Conservation (phyloP, 2,888 invertebrate genomes). For the Serripes groenlandicus region DNA sequence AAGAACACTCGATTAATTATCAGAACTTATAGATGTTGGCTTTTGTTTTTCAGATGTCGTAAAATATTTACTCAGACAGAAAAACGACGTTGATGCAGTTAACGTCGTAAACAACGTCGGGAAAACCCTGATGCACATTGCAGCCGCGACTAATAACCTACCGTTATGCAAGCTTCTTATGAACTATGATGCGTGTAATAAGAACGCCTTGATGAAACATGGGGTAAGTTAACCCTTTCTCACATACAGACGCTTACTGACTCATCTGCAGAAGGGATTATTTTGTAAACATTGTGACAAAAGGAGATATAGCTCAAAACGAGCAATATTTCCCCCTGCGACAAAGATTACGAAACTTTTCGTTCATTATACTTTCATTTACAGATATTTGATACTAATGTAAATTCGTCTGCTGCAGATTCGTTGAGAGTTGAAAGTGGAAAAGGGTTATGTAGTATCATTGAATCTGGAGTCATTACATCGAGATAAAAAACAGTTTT, state of each 20-base stretch:
- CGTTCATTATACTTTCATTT: no score
- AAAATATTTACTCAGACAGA: conserved; percentile 74
- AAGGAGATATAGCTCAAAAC: background rate
- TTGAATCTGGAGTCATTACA: no score
- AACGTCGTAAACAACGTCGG: conserved; percentile 96
- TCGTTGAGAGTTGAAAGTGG: no score
- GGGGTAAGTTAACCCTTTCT: conserved; percentile 68
- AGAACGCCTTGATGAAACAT: conserved; percentile 90
- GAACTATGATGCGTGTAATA: conserved; percentile 92
- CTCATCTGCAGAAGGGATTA: background rate
- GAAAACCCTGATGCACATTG: conserved; percentile 96
- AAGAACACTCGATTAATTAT: no score
- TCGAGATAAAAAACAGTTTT: no score
- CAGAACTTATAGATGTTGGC: background rate
- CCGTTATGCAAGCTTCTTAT: conserved; percentile 96
- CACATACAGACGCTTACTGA: background rate
- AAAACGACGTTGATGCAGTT: conserved; percentile 90
- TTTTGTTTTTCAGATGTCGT: conserved; percentile 78
- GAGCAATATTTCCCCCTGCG: background rate
- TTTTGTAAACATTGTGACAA: background rate
- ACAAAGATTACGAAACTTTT: background rate
- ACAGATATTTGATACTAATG: no score
- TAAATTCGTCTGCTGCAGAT: no score
- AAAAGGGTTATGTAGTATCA: no score
- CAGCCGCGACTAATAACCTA: conserved; percentile 96